These are phyloP conservation scores for Caenorhabditis afra DNA, from an alignment of 2,888 invertebrate genomes.

Conservation along the genomic window DNA sequence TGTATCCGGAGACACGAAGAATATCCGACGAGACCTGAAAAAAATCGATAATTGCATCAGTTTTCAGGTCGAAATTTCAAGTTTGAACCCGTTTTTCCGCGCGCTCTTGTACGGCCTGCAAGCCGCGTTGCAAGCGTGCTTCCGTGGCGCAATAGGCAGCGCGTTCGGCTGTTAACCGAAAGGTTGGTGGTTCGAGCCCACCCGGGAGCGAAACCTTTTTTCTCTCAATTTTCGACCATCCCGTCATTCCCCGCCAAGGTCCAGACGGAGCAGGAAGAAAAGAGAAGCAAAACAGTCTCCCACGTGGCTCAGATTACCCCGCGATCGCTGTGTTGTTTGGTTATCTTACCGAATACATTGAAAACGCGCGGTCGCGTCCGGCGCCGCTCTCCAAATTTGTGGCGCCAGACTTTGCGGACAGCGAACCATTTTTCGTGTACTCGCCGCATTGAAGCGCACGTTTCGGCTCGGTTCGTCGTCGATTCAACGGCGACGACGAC, in stretches of 20 bases:
- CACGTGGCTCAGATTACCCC: conserved; percentile 78
- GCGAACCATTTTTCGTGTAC: conserved; percentile 24
- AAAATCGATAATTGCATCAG: conserved; percentile 1
- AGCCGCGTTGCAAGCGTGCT: conserved; percentile 34
- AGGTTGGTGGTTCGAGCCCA: conserved; percentile 95
- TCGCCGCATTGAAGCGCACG: conserved; percentile 2
- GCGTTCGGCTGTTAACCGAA: conserved; percentile 99
- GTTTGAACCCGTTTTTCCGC: too few relatives aligned
- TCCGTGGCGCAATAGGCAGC: conserved; percentile 83
- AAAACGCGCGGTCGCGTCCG: conserved; percentile 61
- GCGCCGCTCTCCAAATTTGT: conserved; percentile 12
- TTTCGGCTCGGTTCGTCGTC: conserved; percentile 63
- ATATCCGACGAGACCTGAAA: conserved; percentile 79
- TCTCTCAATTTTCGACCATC: not conserved
- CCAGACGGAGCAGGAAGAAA: too few relatives aligned
- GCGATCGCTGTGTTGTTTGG: conserved; percentile 65
- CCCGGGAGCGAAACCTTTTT: conserved; percentile 70
- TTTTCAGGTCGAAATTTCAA: too few relatives aligned
- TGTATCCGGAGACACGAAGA: conserved; percentile 78
- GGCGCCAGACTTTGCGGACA: not conserved
- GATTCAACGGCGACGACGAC: conserved; percentile 43
- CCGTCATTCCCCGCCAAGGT: too few relatives aligned
- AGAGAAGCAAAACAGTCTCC: too few relatives aligned
- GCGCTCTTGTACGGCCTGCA: too few relatives aligned
- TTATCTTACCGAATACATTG: conserved; percentile 64